Evolutionary conservation across 2,113 vertebrate species (phyloP).

Genomic region (Ginglymostoma cirratum): DNA sequence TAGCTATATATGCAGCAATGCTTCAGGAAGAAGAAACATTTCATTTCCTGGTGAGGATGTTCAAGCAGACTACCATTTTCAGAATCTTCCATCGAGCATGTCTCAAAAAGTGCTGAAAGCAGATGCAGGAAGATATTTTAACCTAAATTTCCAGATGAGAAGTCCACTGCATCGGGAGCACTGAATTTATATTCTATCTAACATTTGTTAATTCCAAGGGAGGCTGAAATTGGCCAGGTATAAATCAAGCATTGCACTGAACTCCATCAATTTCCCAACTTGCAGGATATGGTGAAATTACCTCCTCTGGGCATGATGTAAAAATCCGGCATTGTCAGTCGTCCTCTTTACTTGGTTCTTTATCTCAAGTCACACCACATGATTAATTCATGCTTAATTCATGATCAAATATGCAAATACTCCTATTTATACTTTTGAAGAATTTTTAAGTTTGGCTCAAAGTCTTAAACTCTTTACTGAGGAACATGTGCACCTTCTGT

Average conservation of each 20-base stretch:
- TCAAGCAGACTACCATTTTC: neutral
- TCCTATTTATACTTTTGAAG: neutral
- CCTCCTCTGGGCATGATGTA: neutral
- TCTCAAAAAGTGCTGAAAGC: neutral
- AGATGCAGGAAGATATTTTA: neutral
- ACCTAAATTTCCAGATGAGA: neutral
- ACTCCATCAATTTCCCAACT: neutral
- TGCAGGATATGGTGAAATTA: no score
- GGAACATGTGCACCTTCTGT: neutral
- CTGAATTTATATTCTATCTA: neutral
- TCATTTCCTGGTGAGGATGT: neutral
- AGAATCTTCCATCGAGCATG: neutral
- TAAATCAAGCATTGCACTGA: neutral
- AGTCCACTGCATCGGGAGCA: neutral
- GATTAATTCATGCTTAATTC: neutral
- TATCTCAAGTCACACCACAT: neutral
- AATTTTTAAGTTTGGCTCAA: neutral
- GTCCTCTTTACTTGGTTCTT: neutral
- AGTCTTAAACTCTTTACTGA: neutral
- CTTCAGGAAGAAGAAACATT: neutral
- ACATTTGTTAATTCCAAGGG: neutral
- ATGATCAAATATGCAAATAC: neutral
- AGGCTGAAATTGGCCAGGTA: neutral
- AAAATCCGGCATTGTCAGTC: neutral
- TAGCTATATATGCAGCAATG: neutral